Base-by-base conservation (phyloP, 1,140 invertebrate species). In the Phenacoccus solenopsis region DNA sequence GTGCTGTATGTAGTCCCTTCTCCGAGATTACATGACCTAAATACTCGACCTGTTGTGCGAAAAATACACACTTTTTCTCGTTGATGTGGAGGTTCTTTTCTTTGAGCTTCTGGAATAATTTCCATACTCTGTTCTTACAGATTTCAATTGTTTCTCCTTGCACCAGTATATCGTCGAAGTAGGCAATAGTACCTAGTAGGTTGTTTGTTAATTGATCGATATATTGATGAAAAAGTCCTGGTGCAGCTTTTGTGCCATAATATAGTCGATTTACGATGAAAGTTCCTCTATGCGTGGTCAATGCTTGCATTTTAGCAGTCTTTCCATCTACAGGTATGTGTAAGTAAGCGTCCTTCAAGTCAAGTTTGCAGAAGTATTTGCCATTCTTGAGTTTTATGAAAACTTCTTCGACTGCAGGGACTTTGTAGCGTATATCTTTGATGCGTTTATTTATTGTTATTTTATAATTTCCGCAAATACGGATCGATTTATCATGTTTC, bases 191-290 rank as follows among this genome's bases (percentile, higher is more conserved):
- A 21, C 71, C 74, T 57, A 72, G 72, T 7, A 79, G 59, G 22
- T 72, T 72, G 30, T n/a, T 35, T 5, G 82, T 68, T 1, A 79
- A 71, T 70, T 76, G 72, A 49, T 82, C 80, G 22, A 84, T 81
- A 21, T 78, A 74, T 70, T 77, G 38, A 73, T 84, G 81, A 71
- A 83, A 85, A 71, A 81, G 77, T 10, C 75, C 74, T 21, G 81
- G 79, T 0, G 81, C 80, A 21, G 75, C 76, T 68, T 77, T 76
- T 1, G 83, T 76, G 9, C 79, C 82, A 76, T 81, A 84, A 3
- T 76, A 77, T 13, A 83, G 57, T 68, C 77, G 67, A 68, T 77
- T 78, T 72, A 78, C 77, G 68, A 69, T 16, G 67, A 76, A 81
- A 16, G 75, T 74, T 38, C 77, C 76, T 72, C 73, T 69, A 72